Conservation (phyloP, 1,140 invertebrate species). For the Achatina immaculata region DNA sequence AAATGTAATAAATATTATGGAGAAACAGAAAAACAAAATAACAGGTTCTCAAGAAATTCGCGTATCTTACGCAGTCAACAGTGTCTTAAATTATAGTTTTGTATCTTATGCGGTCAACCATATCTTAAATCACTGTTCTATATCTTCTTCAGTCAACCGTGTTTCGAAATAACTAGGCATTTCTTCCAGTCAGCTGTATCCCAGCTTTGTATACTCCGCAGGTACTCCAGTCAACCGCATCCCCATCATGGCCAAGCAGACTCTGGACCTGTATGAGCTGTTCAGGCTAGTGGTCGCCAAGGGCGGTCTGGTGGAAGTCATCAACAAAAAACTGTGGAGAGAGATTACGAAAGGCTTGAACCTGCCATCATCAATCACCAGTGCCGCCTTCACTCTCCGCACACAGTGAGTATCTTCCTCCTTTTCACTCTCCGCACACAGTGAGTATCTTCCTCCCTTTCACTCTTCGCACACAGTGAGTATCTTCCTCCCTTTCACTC, state of each 20-base stretch:
- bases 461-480: slow-evolving; percentile 98
- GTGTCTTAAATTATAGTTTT: too few species aligned
- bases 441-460: slow-evolving; percentile 97
- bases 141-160: too few species aligned
- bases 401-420: slow-evolving; percentile 98
- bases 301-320: slow-evolving; percentile 98
- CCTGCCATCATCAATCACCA: slow-evolving; percentile 98
- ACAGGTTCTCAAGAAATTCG: too few species aligned
- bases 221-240: slow-evolving; percentile 98
- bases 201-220: slow-evolving; percentile 76
- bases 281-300: slow-evolving; percentile 98
- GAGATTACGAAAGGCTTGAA: slow-evolving; percentile 99
- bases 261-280: slow-evolving; percentile 96
- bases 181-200: too few species aligned
- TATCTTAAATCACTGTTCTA: too few species aligned
- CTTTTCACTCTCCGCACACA: slow-evolving; percentile 99
- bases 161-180: too few species aligned
- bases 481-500: slow-evolving; percentile 92
- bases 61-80: too few species aligned
- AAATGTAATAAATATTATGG: too few species aligned
- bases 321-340: slow-evolving; percentile 99
- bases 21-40: too few species aligned
- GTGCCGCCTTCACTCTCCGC: slow-evolving; percentile 97
- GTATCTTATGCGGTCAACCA: too few species aligned
- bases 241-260: slow-evolving; percentile 99